Base-by-base conservation (phyloP, 2,888 invertebrate species). In the Athetis lepigone region DNA sequence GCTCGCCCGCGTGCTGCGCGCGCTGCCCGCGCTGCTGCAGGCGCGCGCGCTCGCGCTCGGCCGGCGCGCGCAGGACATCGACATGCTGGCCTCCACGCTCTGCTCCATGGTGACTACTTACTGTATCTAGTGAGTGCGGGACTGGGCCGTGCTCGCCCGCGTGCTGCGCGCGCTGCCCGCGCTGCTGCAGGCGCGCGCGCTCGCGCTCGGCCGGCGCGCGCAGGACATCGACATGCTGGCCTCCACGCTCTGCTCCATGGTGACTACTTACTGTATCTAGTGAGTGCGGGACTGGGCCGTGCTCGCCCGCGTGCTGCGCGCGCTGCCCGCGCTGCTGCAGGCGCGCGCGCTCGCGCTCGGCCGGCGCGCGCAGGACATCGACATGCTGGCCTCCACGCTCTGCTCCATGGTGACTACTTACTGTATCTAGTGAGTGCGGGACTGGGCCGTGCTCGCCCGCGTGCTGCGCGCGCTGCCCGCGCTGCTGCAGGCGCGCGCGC, bases 271-370 rank as follows among this genome's bases (percentile, higher is more conserved):
- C n/a, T n/a, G n/a, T n/a, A n/a, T n/a, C n/a, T n/a, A n/a, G 83
- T 96, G 96, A 76, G 98, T 98, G 92, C 95, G 95, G 90, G 98
- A 98, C 91, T 98, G 98, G 98, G 94, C 96, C 75, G 97, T 99
- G 79, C 94, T 98, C 80, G 96, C 96, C 79, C 90, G 96, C 70
- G 96, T 98, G 70, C 95, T 99, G 68, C 96, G 96, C 78, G 97
- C 97, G 85, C 95, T 99, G 85, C 98, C 98, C 2, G 95, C 96
- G 77, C 96, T 98, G 70, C 96, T 99, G 91, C 97, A 98, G 92
- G 98, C 98, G 89, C 98, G 98, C 89, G 97, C 98, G 19, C 95
- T 98, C 23, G 96, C 98, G 69, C 91, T 98, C 43, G 97, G 97
- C 27, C 96, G 97, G 65, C 96, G 97, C 85, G 97, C 97, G 71